Evolutionary conservation across 2,113 vertebrate species (phyloP), one percentile per base, ranked within the genome.

Genomic region (Polypterus senegalus): DNA sequence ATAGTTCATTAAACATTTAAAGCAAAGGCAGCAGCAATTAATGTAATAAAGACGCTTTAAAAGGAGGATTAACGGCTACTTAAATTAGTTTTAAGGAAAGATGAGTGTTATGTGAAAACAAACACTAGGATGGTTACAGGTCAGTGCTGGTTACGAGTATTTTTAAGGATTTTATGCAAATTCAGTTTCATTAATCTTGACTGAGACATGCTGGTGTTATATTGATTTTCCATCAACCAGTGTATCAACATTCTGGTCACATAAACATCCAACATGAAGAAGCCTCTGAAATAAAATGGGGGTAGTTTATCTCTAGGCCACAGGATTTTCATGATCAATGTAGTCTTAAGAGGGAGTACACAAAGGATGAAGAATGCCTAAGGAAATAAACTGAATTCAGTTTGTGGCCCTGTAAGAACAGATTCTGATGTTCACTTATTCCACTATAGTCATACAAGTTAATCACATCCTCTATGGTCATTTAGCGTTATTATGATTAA

Each of bases 301-400:
- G 49, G 56, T 61, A 6, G 60, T 57, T 66, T 66, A 66, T 66
- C 65, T 58, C 54, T 9, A n/a, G 9, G 57, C 58, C 52, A 49
- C 57, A 58, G 70, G 73, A 71, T 70, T 64, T 63, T 66, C 69
- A 66, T 69, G 71, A 78, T 80, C 74, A 70, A 78, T 75, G 67
- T 67, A 69, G 67, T 67, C 64, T 63, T 63, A 66, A 69, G 62
- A 65, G 72, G 67, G 68, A 68, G 69, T 63, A 65, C 73, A 79
- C 77, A 83, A 65, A 82, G 72, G 74, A 76, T 75, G 73, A 54
- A 77, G 69, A 69, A 70, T 70, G 73, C 73, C 64, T 67, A 71
- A 73, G 69, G 76, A 80, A 83, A 83, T 76, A 65, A 77, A 79
- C 73, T 73, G 76, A 81, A 82, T 79, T 79, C 70, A 79, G 79